These are phyloP conservation scores for Andrena dorsata DNA, from an alignment of 2,888 invertebrate genomes.

Conservation along the genomic window DNA sequence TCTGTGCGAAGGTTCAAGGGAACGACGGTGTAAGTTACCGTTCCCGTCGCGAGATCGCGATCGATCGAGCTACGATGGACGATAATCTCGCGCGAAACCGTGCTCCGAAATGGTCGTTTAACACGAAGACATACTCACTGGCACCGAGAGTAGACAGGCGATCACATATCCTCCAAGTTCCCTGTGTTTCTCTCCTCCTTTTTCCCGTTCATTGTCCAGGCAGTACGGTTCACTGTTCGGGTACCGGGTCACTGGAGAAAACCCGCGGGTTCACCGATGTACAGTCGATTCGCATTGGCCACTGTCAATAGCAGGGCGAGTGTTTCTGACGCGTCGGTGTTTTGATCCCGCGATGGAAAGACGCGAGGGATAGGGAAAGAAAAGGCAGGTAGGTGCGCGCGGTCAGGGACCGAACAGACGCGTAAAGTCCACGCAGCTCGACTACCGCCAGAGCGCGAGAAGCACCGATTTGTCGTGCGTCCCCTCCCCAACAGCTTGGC, in stretches of 20 bases:
- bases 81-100: not conserved
- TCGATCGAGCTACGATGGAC: not conserved
- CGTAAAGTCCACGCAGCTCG: conserved; percentile 1
- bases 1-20: not conserved
- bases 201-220: conserved; percentile 22
- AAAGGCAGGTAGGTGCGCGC: not conserved
- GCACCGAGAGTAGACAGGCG: conserved; percentile 4
- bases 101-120: conserved; percentile 7
- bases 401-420: not conserved
- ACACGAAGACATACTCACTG: conserved; percentile 29
- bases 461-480: conserved; percentile 26
- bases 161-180: conserved; percentile 44
- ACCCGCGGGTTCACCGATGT: not conserved
- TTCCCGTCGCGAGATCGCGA: not conserved
- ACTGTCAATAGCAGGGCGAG: not conserved
- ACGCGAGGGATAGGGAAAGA: conserved; percentile 4
- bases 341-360: not conserved
- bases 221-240: not conserved
- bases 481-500: not conserved
- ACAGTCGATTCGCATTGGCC: not conserved
- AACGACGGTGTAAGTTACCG: not conserved
- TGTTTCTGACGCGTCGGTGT: not conserved
- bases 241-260: not conserved
- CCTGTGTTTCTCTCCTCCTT: not conserved
- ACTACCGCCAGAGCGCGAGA: conserved; percentile 42